Evolutionary conservation across 37 sponge, comb jelly and placozoan species (phyloP).

Genomic region (Agelas oroides): DNA sequence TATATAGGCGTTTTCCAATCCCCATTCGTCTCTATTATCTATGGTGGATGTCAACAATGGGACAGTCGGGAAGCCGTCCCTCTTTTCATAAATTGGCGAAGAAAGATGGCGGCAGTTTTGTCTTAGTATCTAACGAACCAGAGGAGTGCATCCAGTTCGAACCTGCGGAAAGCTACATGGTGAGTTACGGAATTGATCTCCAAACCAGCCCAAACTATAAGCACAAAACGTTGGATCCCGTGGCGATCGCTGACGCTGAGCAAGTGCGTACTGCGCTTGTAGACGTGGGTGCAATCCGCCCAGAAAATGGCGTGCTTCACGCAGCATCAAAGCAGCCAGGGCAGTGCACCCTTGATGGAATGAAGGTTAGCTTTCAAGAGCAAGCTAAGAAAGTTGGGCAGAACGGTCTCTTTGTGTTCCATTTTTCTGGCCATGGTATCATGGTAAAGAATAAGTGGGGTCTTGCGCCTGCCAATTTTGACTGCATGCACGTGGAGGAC

Average conservation of each 20-base stretch:
- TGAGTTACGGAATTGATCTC: conserved; percentile 57
- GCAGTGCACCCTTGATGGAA: conserved; percentile 40
- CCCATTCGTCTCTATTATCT: too few relatives aligned
- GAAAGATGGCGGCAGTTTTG: neutral
- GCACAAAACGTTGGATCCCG: neutral
- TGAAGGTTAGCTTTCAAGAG: conserved; percentile 35
- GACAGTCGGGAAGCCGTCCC: conserved; percentile 6
- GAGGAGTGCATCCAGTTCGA: conserved; percentile 40
- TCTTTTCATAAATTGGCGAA: neutral
- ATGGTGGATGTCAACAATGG: too few relatives aligned
- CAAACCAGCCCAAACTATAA: conserved; percentile 35
- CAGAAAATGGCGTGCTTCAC: neutral
- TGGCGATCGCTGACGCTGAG: conserved; percentile 20
- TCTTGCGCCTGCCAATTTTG: conserved; percentile 22
- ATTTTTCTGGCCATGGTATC: conserved; percentile 66
- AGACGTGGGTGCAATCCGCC: conserved; percentile 7
- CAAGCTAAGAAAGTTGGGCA: conserved; percentile 49
- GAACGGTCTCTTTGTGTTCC: conserved; percentile 42
- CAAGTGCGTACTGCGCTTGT: neutral
- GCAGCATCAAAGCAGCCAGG: conserved; percentile 6
- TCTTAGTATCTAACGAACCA: neutral
- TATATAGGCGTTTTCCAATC: too few relatives aligned
- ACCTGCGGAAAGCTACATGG: conserved; percentile 50
- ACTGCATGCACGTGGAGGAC: conserved; percentile 8
- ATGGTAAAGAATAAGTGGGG: conserved; percentile 29